Base-by-base conservation (phyloP, 1,140 invertebrate genomes). In the Fopius arisanus region DNA sequence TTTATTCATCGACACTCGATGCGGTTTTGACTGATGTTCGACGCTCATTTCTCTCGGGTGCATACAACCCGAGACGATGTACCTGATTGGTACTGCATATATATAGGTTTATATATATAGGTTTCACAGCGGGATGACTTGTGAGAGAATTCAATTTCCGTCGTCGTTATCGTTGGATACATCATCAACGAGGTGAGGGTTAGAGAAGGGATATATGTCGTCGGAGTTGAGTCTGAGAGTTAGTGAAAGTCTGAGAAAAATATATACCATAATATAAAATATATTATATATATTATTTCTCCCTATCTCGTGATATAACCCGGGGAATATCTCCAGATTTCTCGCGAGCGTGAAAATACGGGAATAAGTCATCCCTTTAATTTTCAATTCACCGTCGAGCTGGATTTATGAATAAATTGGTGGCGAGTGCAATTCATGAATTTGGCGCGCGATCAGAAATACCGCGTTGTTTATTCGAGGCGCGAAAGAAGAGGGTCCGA, bases 61-160 rank as follows among this genome's bases (percentile, higher is more conserved):
- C n/a, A 48, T 31, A 66, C 16, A 62, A 23, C 19, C 19, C 19
- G 54, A 48, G 43, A 37, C 43, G 43, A 5, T 51, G 43, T 51
- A 62, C 9, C 6, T 65, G 62, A 65, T 65, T 65, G 62, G 28
- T 77, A 76, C 76, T 78, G 77, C 76, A 76, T 78, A 77, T 78
- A 75, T 69, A 77, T 77, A 77, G 70, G 65, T 68, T n/a, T n/a
- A 77, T 63, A 67, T 72, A 66, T 72, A 72, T 41, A 51, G 26
- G 67, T 81, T 79, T 82, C 80, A 78, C 82, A 81, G 80, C 80
- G 66, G 80, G 82, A 86, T 85, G 83, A 85, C 85, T 83, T 79
- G 79, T 82, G 81, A 82, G 84, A 85, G 83, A 86, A 86, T 86
- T 86, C 84, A 86, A 86, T 86, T 87, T 86, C 83, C 83, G 81